Conservation (phyloP, 2,113 vertebrate species). For the Pseudorhombus dupliciocellatus region DNA sequence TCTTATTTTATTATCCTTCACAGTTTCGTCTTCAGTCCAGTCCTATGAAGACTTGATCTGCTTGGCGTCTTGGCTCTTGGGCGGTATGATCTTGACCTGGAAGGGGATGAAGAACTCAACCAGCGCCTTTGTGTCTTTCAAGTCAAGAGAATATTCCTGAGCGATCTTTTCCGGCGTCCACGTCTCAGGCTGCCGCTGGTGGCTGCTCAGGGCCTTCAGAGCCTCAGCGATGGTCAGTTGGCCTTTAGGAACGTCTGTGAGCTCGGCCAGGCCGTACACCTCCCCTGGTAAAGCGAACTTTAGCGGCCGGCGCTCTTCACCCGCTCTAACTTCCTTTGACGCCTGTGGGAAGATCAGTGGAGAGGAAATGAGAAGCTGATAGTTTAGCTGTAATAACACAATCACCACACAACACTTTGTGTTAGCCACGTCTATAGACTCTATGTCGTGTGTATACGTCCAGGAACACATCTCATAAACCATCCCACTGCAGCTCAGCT, state of each 20-base stretch:
- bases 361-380: neutral
- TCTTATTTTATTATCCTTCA: neutral
- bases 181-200: slow-evolving; percentile 83
- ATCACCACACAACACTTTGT: too few relatives aligned
- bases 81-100: slow-evolving; percentile 80
- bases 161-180: slow-evolving; percentile 91
- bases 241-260: slow-evolving; percentile 86
- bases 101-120: slow-evolving; percentile 90
- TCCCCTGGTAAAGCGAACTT: slow-evolving; percentile 70
- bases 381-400: neutral
- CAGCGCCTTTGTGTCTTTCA: slow-evolving; percentile 85
- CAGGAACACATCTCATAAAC: too few relatives aligned
- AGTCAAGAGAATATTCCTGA: slow-evolving; percentile 87
- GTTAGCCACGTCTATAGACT: too few relatives aligned
- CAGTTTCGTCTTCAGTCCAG: neutral
- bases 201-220: slow-evolving; percentile 86
- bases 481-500: too few relatives aligned
- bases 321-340: neutral
- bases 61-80: slow-evolving; percentile 71
- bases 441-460: too few relatives aligned
- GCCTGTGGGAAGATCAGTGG: slow-evolving; percentile 27
- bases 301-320: slow-evolving; percentile 75
- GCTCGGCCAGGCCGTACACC: slow-evolving; percentile 59
- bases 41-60: slow-evolving; percentile 79
- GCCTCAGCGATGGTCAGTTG: slow-evolving; percentile 88